A percentile compares a stretch with the other conserved stretches of the same genome.
These are phyloP conservation scores for Cosmia trapezina DNA, from an alignment of 2,888 invertebrate species.

Conservation along the genomic window DNA sequence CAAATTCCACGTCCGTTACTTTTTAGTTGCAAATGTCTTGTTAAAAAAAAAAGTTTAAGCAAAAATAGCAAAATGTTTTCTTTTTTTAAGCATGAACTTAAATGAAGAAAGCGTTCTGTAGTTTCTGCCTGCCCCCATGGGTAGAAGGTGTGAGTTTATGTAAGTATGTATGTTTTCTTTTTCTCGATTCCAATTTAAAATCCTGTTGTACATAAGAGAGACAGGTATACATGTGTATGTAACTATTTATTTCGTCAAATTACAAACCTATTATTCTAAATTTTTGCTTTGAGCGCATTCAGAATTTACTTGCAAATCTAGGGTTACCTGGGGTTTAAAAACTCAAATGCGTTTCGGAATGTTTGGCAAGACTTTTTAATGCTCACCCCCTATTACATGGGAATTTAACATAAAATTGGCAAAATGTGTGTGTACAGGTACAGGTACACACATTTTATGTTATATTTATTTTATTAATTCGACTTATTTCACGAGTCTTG, in stretches of 20 bases:
- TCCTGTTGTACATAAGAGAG: constrained; percentile 34
- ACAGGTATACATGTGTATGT: constrained; percentile 48
- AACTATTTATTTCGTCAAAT: constrained; percentile 55
- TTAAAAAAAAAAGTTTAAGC: neutral
- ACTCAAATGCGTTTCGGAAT: constrained; percentile 12
- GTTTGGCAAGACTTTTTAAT: constrained; percentile 11
- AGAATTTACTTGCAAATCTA: constrained; percentile 14
- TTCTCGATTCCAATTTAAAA: constrained; percentile 43
- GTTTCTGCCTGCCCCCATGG: neutral
- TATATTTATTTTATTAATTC: neutral
- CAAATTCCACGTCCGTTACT: constrained; percentile 6
- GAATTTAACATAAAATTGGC: neutral
- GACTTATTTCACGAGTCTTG: neutral
- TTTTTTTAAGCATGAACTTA: neutral
- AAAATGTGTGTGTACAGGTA: neutral
- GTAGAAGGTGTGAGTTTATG: neutral
- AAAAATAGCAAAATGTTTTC: neutral
- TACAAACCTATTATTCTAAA: constrained; percentile 47
- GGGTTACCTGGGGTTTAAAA: neutral
- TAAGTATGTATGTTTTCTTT: constrained; percentile 5
- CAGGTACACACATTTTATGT: too few species aligned
- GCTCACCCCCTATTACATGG: too few species aligned
- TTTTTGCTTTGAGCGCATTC: constrained; percentile 39
- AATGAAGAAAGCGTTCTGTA: too few species aligned
- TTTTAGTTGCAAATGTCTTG: neutral